Evolutionary conservation across 53 echinoderm and acorn worm species (phyloP), one percentile per base, ranked within the genome.

Genomic region (Antedon mediterranea): DNA sequence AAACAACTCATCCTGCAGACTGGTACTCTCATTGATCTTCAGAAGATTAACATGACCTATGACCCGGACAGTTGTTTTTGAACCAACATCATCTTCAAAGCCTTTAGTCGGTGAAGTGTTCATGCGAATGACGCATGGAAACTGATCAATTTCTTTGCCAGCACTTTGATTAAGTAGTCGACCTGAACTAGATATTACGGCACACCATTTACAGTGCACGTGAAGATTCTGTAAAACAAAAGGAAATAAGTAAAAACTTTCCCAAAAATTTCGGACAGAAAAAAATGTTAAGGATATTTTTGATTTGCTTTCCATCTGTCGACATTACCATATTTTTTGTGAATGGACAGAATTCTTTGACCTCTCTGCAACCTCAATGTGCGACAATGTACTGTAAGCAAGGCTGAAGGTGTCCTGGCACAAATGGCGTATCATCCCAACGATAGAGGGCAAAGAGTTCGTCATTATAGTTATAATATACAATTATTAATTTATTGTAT

Each of bases 101-200:
- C 87, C 90, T 18, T 43, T 43, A 41, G 87, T 85, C 28, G 87
- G 90, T 32, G 90, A 84, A n/a, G 87, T 85, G 76, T 90, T 90
- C 90, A 90, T 90, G 43, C 90, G 90, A 37, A 90, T 79, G 29
- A 90, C 87, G 80, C 90, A 90, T 43, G 82, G 90, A 32, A 85
- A 80, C 41, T 80, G 73, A 72, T 90, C 90, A 74, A 90, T 90
- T 80, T 90, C 87, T n/a, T 34, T 74, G 44, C 90, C 90, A 8
- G 80, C 79, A n/a, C 85, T 82, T 37, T 78, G 74, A 83, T 90
- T 90, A n/a, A 83, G 34, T 15, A 90, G 85, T 31, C 87, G 90
- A 0, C 90, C 90, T 11, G 90, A 90, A 43, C 87, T 90, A 26
- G 90, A 90, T 31, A 90, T 87, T 30, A 90, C 85, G n/a, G 90